A percentile compares a stretch with the other conserved stretches of the same genome.
These are phyloP conservation scores for Athalia rosae DNA, from an alignment of 2,888 invertebrate species.

Conservation along the genomic window DNA sequence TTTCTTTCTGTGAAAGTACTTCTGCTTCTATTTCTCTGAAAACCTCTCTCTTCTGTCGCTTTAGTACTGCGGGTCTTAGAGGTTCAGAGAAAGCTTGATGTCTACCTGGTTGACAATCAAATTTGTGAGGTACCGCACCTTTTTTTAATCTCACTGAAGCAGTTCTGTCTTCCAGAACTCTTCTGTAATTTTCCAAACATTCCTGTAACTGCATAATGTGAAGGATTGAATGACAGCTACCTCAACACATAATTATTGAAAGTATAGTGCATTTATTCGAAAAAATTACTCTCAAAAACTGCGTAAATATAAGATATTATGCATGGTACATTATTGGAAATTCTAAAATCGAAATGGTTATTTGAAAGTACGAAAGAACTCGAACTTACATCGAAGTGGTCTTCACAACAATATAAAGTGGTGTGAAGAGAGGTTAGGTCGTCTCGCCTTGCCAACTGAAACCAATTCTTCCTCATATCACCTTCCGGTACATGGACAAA, in stretches of 20 bases:
- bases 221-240: conserved; percentile 9
- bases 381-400: conserved; percentile 27
- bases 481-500: conserved; percentile 23
- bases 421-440: conserved; percentile 25
- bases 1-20: conserved; percentile 14
- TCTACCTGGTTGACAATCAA: conserved; percentile 44
- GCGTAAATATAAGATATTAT: too few species aligned
- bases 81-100: background rate
- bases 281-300: too few species aligned
- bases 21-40: conserved; percentile 40
- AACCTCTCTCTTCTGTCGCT: conserved; percentile 35
- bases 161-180: conserved; percentile 31
- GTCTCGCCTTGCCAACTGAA: conserved; percentile 7
- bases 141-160: conserved; percentile 27
- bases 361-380: conserved; percentile 24
- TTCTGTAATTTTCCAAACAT: conserved; percentile 27
- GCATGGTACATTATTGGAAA: background rate
- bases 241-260: background rate
- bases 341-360: conserved; percentile 1
- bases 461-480: conserved; percentile 28
- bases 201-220: conserved; percentile 25
- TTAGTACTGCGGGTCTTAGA: conserved; percentile 37
- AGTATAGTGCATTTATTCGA: background rate
- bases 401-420: conserved; percentile 1
- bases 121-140: conserved; percentile 44